These are phyloP conservation scores for Formica exsecta DNA, from an alignment of 1,140 invertebrate genomes.

Conservation along the genomic window DNA sequence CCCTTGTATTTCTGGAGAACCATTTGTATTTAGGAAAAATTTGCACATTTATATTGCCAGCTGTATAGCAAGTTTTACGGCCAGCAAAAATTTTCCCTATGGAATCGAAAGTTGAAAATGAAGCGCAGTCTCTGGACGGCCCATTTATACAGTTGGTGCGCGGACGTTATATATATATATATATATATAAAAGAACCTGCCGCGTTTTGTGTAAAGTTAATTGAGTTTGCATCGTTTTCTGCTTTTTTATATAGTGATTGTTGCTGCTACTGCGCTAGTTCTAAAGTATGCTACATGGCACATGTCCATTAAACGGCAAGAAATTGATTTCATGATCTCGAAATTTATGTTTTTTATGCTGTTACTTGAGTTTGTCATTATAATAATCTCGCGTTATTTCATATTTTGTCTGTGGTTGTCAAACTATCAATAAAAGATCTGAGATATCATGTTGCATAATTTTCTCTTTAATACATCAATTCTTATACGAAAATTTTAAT, in stretches of 20 bases:
- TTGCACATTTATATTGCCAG: constrained; percentile 28
- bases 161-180: not conserved
- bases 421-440: not conserved
- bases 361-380: not conserved
- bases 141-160: constrained; percentile 9
- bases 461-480: not conserved
- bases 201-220: constrained; percentile 52
- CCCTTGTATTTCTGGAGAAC: constrained; percentile 12
- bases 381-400: not conserved
- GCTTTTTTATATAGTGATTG: constrained; percentile 16
- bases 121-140: constrained; percentile 5
- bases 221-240: constrained; percentile 51
- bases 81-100: constrained; percentile 37
- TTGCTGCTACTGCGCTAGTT: not conserved
- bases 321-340: constrained; percentile 40
- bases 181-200: constrained; percentile 9
- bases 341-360: constrained; percentile 11
- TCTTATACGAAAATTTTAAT: not conserved
- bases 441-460: not conserved
- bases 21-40: constrained; percentile 28
- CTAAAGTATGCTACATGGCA: constrained; percentile 24
- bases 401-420: not conserved
- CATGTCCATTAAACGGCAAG: constrained; percentile 47
- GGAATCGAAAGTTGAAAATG: constrained; percentile 37
- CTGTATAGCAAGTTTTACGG: constrained; percentile 21